Conservation (phyloP, 2,113 vertebrate genomes). For the Turdus rufiventris region DNA sequence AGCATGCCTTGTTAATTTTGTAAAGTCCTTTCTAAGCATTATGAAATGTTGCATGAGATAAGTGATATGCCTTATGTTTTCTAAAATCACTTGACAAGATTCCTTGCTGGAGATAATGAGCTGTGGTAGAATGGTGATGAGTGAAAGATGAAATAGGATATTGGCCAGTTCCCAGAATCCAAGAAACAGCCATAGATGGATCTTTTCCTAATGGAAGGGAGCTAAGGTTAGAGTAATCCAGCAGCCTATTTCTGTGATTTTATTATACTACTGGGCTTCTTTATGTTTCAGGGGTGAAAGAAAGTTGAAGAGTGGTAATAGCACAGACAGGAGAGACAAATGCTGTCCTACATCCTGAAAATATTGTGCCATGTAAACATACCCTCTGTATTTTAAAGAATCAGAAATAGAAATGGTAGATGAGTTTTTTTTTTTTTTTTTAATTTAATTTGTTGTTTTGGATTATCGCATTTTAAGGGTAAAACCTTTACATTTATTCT, state of each 20-base stretch:
- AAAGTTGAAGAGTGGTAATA: background rate
- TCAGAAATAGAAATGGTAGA: background rate
- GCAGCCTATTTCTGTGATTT: background rate
- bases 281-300: background rate
- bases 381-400: background rate
- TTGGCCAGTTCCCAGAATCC: background rate
- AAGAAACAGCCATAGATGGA: background rate
- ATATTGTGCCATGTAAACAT: background rate
- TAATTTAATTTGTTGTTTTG: background rate
- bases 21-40: background rate
- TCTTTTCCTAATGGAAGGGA: background rate
- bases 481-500: background rate
- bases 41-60: background rate
- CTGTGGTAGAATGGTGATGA: background rate
- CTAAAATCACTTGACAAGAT: constrained; percentile 10
- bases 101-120: background rate
- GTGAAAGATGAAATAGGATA: background rate
- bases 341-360: background rate
- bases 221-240: background rate
- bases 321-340: background rate
- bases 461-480: background rate
- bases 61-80: background rate
- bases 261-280: background rate
- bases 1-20: background rate
- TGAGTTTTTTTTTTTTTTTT: accelerated